Conservation (phyloP, 2,113 vertebrate genomes). For the Numenius arquata region DNA sequence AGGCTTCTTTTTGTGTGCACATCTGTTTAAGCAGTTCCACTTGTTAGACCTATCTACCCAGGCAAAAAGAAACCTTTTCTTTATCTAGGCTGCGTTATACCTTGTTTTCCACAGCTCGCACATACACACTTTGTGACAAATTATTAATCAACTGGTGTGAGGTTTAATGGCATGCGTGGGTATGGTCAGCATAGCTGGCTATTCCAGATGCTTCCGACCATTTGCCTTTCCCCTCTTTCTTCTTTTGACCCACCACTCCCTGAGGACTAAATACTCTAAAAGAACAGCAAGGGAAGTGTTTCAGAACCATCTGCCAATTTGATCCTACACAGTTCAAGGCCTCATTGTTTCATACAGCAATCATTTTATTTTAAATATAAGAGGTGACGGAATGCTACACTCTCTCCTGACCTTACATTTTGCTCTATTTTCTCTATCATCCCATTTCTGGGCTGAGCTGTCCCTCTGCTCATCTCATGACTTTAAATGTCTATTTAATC, state of each 20-base stretch:
- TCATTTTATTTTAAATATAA: neutral
- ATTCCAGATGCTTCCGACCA: neutral
- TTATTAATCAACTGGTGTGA: neutral
- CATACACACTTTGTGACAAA: neutral
- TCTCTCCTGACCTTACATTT: neutral
- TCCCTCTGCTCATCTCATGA: conserved; percentile 13
- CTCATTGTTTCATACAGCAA: neutral
- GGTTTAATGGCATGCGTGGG: neutral
- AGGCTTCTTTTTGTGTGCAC: neutral
- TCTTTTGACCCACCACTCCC: neutral
- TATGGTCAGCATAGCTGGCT: neutral
- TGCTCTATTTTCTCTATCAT: neutral
- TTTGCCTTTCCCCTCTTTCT: neutral
- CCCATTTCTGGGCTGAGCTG: neutral
- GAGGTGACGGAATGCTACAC: neutral
- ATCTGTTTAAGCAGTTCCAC: conserved; percentile 16
- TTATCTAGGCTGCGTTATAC: neutral
- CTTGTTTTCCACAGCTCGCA: neutral
- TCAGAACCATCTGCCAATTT: neutral
- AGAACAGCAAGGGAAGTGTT: neutral
- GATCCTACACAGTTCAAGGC: neutral
- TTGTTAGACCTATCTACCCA: neutral
- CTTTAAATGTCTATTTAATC: neutral
- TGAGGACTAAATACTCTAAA: neutral
- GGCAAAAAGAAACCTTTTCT: neutral